Conservation (phyloP, 2,797 vertebrate species). For the Cossypha polioptera region DNA sequence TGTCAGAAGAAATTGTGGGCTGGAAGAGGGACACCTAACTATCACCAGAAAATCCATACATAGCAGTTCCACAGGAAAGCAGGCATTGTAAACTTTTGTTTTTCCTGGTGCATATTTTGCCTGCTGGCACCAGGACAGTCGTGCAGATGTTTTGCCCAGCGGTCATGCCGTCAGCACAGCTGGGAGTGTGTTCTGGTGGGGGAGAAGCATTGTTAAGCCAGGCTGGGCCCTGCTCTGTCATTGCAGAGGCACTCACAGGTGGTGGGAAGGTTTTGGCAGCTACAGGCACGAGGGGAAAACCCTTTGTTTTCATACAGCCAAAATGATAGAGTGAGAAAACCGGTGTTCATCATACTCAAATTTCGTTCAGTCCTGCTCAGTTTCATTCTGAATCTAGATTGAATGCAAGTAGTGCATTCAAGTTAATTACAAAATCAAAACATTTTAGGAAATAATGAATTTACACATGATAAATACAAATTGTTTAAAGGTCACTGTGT, state of each 20-base stretch:
- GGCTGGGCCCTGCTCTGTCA: rapidly evolving
- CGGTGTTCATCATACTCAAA: rapidly evolving
- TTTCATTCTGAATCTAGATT: neutral
- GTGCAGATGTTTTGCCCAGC: neutral
- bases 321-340: neutral
- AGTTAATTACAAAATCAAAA: constrained; percentile 37
- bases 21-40: rapidly evolving
- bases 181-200: neutral
- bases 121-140: neutral
- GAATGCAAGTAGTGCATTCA: neutral
- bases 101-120: neutral
- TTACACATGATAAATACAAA: neutral
- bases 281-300: neutral
- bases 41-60: neutral
- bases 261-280: neutral
- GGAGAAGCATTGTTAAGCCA: neutral
- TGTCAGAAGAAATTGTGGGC: neutral
- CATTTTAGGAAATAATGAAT: constrained; percentile 47
- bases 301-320: neutral
- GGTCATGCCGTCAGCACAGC: neutral
- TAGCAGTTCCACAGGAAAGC: neutral
- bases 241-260: neutral
- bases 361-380: neutral
- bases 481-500: constrained; percentile 18
- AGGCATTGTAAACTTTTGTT: neutral